Evolutionary conservation across 2,888 invertebrate genomes (phyloP), one percentile per base, ranked within the genome.

Genomic region (Pyrgus malvae): DNA sequence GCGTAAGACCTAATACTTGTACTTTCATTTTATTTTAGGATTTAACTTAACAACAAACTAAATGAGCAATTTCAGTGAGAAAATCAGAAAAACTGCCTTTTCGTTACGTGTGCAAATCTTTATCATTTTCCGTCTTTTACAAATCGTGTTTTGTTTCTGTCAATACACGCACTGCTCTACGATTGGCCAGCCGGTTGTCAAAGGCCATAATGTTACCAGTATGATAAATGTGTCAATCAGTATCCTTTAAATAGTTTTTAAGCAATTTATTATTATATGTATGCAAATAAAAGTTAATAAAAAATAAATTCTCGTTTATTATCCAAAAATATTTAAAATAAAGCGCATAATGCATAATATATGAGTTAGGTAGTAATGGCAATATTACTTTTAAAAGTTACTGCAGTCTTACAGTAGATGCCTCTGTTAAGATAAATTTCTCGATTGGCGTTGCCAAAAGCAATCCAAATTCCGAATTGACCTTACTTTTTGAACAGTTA

Each of bases 131-230:
- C 12, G 40, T 14, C 25, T n/a, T n/a, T n/a, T n/a, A n/a, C n/a
- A 41, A 14, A 11, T 41, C 25, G 41, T 40, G 21, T 40, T 21
- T 45, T 11, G 38, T 31, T 21, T 31, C 31, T 46, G 33, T 31
- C 23, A 46, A 12, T 80, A 82, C 90, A 90, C 90, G 90, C 76
- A 78, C 77, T 63, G 62, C 37, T 49, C 59, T 67, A 40, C 74
- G 66, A 89, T 90, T 90, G 90, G 90, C 59, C 48, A 37, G 55
- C 59, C 48, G 35, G 55, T n/a, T 0, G 21, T 14, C 9, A 17
- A 31, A 12, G 23, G 2, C 4, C 5, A 7, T n/a, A 35, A 42
- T 23, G 40, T 50, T 50, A 42, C 0, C 16, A 33, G 23, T 23
- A 1, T 8, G 17, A 42, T 35, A 8, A 41, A 17, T 19, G 5